Evolutionary conservation across 2,113 vertebrate genomes (phyloP), one percentile per base, ranked within the genome.

Genomic region (Nyctibius bracteatus): DNA sequence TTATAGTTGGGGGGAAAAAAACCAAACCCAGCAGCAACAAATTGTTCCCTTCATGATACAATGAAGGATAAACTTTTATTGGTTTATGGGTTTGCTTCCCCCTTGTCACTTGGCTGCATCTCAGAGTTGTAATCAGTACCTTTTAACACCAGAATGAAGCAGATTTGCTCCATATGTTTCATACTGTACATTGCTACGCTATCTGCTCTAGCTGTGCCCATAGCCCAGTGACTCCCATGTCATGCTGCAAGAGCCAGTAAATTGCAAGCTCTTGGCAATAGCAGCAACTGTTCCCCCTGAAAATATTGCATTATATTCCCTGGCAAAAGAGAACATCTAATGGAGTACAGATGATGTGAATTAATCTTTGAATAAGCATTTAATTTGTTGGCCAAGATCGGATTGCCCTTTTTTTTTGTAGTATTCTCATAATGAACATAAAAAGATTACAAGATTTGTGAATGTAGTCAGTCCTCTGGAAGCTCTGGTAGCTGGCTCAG

Each of bases 301-400:
- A 97, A 95, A 95, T 96, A 97, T 94, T 97, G 96, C 95, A 94
- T 95, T 93, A 72, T 97, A 96, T 94, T 93, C 95, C 55, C 94
- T 97, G 97, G 96, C 97, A 91, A 43, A 94, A 73, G 19, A 91
- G 80, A 94, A 79, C 81, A 92, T 70, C 57, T 97, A 97, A 97
- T 97, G 80, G 85, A 96, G 85, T 83, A 80, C 97, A 97, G 97
- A 97, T 97, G 97, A 96, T 92, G 68, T 79, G 87, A 96, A 95
- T 96, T 97, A 96, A 97, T 96, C 85, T 96, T 95, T 91, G 96
- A 95, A 96, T 93, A 97, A 96, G 95, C 88, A 84, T 81, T 97
- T 96, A 90, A 94, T 97, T 97, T 91, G 70, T 92, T 97, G 95
- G 94, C 97, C 73, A 95, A 94, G 90, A 57, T 86, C n/a, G 90